Conservation (phyloP, 2,888 invertebrate genomes). For the Micropterix aruncella region DNA sequence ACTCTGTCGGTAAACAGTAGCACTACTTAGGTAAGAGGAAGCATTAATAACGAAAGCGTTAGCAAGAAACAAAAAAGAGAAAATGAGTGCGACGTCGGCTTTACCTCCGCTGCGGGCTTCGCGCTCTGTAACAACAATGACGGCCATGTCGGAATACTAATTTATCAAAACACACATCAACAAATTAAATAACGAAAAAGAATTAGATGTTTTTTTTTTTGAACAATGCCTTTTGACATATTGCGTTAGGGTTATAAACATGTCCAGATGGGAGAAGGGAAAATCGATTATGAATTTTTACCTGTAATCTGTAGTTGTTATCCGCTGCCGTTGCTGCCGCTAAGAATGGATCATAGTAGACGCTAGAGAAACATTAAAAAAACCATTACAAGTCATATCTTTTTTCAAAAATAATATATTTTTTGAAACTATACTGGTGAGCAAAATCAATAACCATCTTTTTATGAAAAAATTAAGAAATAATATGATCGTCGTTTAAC, state of each 20-base stretch:
- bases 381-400: conserved; percentile 10
- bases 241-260: conserved; percentile 3
- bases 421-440: too few relatives aligned
- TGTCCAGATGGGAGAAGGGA: too few relatives aligned
- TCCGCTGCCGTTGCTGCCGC: conserved; percentile 77
- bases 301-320: conserved; percentile 85
- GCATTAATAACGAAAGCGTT: conserved; percentile 36
- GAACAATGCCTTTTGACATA: too few relatives aligned
- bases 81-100: conserved; percentile 14
- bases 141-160: conserved; percentile 15
- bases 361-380: conserved; percentile 45
- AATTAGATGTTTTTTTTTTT: too few relatives aligned
- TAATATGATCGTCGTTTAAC: conserved; percentile 1
- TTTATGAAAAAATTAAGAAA: conserved; percentile 4
- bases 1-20: conserved; percentile 11
- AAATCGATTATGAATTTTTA: conserved; percentile 29
- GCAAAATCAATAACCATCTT: conserved; percentile 1
- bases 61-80: conserved; percentile 20
- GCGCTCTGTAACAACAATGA: conserved; percentile 50
- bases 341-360: conserved; percentile 94
- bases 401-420: too few relatives aligned
- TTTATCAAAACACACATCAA: background rate
- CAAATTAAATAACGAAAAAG: background rate
- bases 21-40: conserved; percentile 6
- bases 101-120: conserved; percentile 57